phyloP scores from a whole-genome alignment of 2,888 invertebrate species.

The Polydrusus tereticollis region DNA sequence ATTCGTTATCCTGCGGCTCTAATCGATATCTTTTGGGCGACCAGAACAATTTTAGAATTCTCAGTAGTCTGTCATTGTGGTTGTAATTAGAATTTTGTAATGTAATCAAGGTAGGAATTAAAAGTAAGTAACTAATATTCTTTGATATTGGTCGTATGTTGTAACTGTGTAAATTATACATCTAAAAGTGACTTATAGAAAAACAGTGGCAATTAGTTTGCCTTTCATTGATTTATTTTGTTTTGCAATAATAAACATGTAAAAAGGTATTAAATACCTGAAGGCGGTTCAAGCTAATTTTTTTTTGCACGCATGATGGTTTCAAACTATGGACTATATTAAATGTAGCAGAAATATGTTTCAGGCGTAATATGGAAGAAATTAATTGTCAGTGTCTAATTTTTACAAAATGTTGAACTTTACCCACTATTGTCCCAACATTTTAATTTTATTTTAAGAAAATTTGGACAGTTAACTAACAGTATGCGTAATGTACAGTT shows the following conservation, averaged over 20 bases:
- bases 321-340: no score
- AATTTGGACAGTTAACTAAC: no score
- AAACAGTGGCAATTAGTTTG: slow-evolving; percentile 19
- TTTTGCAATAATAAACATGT: slow-evolving; percentile 30
- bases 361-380: no score
- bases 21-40: no score
- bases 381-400: no score
- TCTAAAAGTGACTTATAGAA: slow-evolving; percentile 14
- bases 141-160: slow-evolving; percentile 22
- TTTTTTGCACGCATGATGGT: not conserved
- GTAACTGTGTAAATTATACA: slow-evolving; percentile 23
- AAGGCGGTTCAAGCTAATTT: not conserved
- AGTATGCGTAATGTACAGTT: no score
- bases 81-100: slow-evolving; percentile 31
- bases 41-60: no score
- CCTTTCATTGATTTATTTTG: slow-evolving; percentile 25
- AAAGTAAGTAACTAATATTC: slow-evolving; percentile 20
- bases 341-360: no score
- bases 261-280: not conserved
- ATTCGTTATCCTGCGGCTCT: no score
- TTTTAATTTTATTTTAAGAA: no score
- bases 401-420: no score
- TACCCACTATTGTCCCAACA: no score
- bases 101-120: slow-evolving; percentile 22
- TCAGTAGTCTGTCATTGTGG: not conserved